A percentile compares a stretch with the other conserved stretches of the same genome.
phyloP scores from a whole-genome alignment of 53 echinoderm and acorn worm species.

The Patiria pectinifera region DNA sequence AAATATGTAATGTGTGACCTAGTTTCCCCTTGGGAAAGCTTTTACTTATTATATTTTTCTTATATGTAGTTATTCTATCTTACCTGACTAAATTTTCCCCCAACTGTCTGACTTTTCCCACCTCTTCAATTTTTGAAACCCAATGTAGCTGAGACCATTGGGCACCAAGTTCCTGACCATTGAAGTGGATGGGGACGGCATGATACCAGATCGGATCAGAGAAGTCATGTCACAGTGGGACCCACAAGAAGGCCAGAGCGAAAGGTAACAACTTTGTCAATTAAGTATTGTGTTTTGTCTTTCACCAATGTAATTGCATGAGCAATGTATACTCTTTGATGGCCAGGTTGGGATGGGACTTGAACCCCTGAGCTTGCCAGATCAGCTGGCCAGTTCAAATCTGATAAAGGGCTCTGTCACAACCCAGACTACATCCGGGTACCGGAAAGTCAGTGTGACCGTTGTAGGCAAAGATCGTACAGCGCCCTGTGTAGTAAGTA shows the following conservation, averaged over 20 bases:
- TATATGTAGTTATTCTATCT: neutral
- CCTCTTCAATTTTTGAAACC: neutral
- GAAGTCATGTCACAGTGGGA: constrained; percentile 81
- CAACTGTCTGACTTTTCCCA: neutral
- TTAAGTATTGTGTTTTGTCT: neutral
- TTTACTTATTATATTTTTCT: neutral
- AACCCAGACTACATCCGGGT: too few species aligned
- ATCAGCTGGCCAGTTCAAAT: too few species aligned
- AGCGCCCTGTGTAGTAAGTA: too few species aligned
- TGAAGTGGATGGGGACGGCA: constrained; percentile 83
- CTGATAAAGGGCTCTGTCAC: too few species aligned
- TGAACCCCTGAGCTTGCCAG: too few species aligned
- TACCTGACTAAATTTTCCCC: neutral
- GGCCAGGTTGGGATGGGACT: too few species aligned
- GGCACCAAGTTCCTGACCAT: constrained; percentile 72
- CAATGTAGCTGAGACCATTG: constrained; percentile 72
- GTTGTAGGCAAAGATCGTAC: too few species aligned
- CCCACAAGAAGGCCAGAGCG: constrained; percentile 73
- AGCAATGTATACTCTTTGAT: neutral
- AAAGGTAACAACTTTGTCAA: constrained; percentile 56
- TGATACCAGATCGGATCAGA: constrained; percentile 79
- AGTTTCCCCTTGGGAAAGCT: too few species aligned
- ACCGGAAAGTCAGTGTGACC: too few species aligned
- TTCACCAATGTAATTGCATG: neutral
- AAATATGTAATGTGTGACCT: too few species aligned